Base-by-base conservation (phyloP, 2,113 vertebrate genomes). In the Cyprinus carpio region DNA sequence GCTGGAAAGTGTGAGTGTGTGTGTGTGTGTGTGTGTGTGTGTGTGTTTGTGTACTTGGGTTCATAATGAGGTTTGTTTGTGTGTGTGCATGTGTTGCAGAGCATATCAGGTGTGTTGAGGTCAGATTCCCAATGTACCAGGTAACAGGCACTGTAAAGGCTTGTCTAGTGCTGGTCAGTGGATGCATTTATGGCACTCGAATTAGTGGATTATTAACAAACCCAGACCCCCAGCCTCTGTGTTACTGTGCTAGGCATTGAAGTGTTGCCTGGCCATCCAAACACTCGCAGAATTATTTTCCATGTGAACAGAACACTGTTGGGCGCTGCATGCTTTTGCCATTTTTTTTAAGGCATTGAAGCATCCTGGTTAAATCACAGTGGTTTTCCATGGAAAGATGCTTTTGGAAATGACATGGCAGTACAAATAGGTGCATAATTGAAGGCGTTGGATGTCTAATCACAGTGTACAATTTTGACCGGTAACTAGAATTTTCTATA, bases 121-220 rank as follows among this genome's bases (percentile, higher is more conserved):
- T 15, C 79, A 72, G 82, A 91, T 87, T 89, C 79, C 89, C 89
- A 67, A 85, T 88, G 85, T 86, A 83, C 85, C 79, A 40, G 83
- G 86, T 84, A 89, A 92, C 92, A 86, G 56, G 23, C 13, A 25
- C 46, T 85, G 78, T 91, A 89, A 90, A 90, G 49, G 64, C 74
- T 60, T 81, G 79, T 87, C 69, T 81, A 82, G 80, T 86, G 49
- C 9, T 56, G 6, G 58, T 27, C 4, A 7, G 29, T 69, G 88
- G 89, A 20, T 71, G 64, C 27, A 27, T 88, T 85, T 84, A 86
- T 56, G 40, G 81, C 64, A n/a, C 18, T n/a, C 54, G 60, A 51
- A 27, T 69, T 74, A 56, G 87, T 85, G 79, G 60, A 87, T 90
- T 75, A 92, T 93, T 91, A 94, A 93, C 85, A 92, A 86, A 88